Evolutionary conservation across 2,113 vertebrate species (phyloP).

Genomic region (Callipepla squamata): DNA sequence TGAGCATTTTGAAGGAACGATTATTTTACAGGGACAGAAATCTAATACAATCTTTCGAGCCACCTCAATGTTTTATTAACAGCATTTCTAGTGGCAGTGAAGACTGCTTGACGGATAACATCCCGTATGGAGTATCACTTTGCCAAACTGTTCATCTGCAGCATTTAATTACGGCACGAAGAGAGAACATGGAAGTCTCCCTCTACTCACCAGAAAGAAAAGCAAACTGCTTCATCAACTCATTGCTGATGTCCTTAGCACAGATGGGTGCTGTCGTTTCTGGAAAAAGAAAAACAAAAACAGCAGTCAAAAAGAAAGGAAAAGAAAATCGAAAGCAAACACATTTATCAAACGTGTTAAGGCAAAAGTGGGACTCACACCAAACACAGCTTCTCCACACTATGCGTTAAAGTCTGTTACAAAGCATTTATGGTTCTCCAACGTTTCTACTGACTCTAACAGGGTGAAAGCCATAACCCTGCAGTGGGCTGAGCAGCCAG

Average conservation of each 20-base stretch:
- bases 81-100: neutral
- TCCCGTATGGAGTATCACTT: neutral
- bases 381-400: neutral
- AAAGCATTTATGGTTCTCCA: neutral
- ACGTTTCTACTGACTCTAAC: neutral
- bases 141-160: slow-evolving; percentile 27
- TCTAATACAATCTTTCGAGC: neutral
- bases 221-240: slow-evolving; percentile 91
- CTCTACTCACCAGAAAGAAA: slow-evolving; percentile 90
- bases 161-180: slow-evolving; percentile 31
- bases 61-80: slow-evolving; percentile 63
- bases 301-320: neutral
- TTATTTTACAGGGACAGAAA: slow-evolving; percentile 26
- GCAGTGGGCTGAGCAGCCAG: neutral
- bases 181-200: neutral
- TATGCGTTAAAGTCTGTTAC: neutral
- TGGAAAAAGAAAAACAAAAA: slow-evolving; percentile 60
- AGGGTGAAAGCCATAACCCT: neutral
- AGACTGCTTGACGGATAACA: neutral
- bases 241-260: slow-evolving; percentile 88
- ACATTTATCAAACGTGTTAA: accelerated
- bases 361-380: neutral
- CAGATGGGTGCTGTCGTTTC: slow-evolving; percentile 80
- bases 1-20: neutral
- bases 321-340: neutral